Base-by-base conservation (phyloP, 2,888 invertebrate genomes). In the Trichogramma dendrolimi region DNA sequence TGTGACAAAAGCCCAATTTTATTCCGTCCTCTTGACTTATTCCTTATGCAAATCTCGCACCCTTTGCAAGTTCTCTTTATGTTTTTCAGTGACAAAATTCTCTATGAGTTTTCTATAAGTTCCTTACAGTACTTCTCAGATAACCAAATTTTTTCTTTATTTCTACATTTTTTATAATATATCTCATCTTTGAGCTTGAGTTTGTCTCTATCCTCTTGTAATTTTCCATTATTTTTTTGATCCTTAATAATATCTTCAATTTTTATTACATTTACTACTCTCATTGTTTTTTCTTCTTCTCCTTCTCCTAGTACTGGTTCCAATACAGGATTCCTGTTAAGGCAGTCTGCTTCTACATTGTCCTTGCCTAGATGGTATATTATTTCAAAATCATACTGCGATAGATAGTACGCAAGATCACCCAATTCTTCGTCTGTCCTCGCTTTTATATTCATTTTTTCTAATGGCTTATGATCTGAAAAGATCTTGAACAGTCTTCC, bases 351-450 rank as follows among this genome's bases (percentile, higher is more conserved):
- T 62, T 70, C 70, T 41, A 55, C 0, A 27, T 71, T 69, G 5
- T 60, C 38, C 66, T 67, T 69, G n/a, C 67, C 70, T 14, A 67
- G 68, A 4, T 39, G 11, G 55, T 71, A 71, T 68, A 57, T 69
- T 5, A 73, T 63, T 53, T 67, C 38, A 38, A 69, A 69, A 47
- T 71, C 48, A 44, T 66, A 72, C 67, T 72, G 71, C 5, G 70
- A 70, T 42, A 72, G 41, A 43, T 69, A 72, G 43, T 71, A 53
- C 27, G 60, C 67, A 7, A 70, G 8, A 27, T 70, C 67, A 6
- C 69, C 70, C 40, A 72, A 43, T 64, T 71, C 70, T 63, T 71
- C 67, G 14, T 72, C 70, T 6, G 69, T 68, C 44, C 69, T 67
- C 11, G 65, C 39, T 63, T 70, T 69, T 27, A 71, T 60, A 5